phyloP scores from a whole-genome alignment of 1,140 invertebrate species.

The Euura lappo region DNA sequence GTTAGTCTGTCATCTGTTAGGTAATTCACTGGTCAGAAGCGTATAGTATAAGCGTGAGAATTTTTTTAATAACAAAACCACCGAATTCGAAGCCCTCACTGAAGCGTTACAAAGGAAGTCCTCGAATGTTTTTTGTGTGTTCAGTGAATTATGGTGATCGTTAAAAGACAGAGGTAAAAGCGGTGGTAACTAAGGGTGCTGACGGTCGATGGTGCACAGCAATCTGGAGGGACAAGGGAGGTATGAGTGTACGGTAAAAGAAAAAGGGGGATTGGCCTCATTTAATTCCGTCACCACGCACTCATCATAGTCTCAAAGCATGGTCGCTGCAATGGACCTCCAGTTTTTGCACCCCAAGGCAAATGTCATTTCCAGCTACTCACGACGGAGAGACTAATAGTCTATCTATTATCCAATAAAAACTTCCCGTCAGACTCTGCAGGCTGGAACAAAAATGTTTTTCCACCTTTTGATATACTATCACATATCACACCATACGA shows the following conservation, averaged over 20 bases:
- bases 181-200: too few species aligned
- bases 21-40: neutral
- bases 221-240: too few species aligned
- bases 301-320: neutral
- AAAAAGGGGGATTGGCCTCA: neutral
- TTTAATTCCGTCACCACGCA: neutral
- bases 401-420: conserved; percentile 1
- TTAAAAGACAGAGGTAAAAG: neutral
- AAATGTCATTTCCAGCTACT: neutral
- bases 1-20: neutral
- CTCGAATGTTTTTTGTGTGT: neutral
- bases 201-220: too few species aligned
- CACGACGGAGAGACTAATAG: neutral
- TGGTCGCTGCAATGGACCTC: neutral
- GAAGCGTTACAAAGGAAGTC: neutral
- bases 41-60: neutral
- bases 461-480: too few species aligned
- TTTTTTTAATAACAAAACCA: neutral
- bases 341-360: neutral
- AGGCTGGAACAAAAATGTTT: neutral
- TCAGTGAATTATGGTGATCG: conserved; percentile 1
- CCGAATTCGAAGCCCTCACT: neutral
- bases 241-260: neutral
- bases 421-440: neutral
- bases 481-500: too few species aligned